Percentiles rank a stretch among this genome's conserved stretches.
These are phyloP conservation scores for Diabrotica undecimpunctata DNA, from an alignment of 1,140 invertebrate species.

Conservation along the genomic window DNA sequence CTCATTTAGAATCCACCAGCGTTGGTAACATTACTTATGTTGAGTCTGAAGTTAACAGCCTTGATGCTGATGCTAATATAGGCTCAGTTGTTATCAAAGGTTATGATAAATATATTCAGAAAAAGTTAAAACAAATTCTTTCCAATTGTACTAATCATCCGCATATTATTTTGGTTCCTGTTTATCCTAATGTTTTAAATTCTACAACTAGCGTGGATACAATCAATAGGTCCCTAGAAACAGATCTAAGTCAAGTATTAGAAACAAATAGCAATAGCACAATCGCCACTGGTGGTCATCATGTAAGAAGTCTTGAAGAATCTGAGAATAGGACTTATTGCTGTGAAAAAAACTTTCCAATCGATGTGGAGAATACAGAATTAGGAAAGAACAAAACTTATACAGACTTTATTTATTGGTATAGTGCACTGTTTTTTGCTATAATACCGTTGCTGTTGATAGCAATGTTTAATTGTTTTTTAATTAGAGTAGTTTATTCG, in stretches of 20 bases:
- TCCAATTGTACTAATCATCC: not conserved
- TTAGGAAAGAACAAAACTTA: conserved; percentile 57
- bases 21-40: not conserved
- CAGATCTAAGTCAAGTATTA: too few species aligned
- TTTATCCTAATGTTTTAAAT: not conserved
- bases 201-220: not conserved
- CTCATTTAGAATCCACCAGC: not conserved
- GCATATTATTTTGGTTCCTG: not conserved
- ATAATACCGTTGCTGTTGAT: conserved; percentile 64
- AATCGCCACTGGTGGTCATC: too few species aligned
- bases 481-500: conserved; percentile 63
- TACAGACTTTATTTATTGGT: conserved; percentile 62
- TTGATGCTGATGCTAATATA: not conserved
- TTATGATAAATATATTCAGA: not conserved
- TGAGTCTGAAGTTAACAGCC: not conserved
- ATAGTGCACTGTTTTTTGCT: conserved; percentile 62
- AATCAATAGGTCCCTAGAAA: too few species aligned
- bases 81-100: not conserved
- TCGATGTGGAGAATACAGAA: conserved; percentile 37
- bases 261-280: too few species aligned
- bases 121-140: not conserved
- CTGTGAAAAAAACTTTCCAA: conserved; percentile 29
- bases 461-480: conserved; percentile 68
- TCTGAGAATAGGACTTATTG: conserved; percentile 21
- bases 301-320: too few species aligned